phyloP scores from a whole-genome alignment of 2,888 invertebrate species.

The Dryomyza anilis region DNA sequence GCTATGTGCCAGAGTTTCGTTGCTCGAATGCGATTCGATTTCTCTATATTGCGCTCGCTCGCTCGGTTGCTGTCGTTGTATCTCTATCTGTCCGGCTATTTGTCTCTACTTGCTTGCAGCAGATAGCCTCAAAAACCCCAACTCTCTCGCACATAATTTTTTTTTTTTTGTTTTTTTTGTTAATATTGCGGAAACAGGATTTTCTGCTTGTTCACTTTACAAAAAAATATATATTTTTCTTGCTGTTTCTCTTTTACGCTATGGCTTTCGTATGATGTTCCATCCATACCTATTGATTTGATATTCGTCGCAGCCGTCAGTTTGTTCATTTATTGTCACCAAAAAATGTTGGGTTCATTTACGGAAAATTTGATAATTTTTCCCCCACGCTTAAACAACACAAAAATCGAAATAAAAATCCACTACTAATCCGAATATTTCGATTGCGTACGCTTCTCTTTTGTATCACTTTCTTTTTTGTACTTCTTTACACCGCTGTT shows the following conservation, averaged over 20 bases:
- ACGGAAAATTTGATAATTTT: no score
- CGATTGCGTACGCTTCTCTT: not conserved
- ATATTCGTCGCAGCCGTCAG: not conserved
- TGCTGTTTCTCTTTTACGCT: slow-evolving; percentile 10
- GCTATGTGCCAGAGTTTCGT: not conserved
- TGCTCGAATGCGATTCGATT: not conserved
- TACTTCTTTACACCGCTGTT: slow-evolving; percentile 32
- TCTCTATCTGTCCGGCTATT: not conserved
- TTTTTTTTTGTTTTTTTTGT: no score
- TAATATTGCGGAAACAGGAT: slow-evolving; percentile 24
- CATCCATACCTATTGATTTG: slow-evolving; percentile 11
- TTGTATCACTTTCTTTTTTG: slow-evolving; percentile 30
- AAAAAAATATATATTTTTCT: no score
- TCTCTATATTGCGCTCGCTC: not conserved
- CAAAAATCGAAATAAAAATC: not conserved
- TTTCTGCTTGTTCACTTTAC: slow-evolving; percentile 21
- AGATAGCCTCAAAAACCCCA: not conserved
- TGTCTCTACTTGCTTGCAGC: slow-evolving; percentile 1
- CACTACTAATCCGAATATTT: no score
- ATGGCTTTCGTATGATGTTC: slow-evolving; percentile 1
- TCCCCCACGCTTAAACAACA: no score
- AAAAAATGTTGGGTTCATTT: no score
- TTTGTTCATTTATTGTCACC: slow-evolving; percentile 1
- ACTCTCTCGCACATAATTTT: not conserved
- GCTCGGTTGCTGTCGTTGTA: not conserved